Percentiles rank a stretch among this genome's conserved stretches.
These are phyloP conservation scores for Lucilia cuprina DNA, from an alignment of 1,140 invertebrate genomes.

Conservation along the genomic window DNA sequence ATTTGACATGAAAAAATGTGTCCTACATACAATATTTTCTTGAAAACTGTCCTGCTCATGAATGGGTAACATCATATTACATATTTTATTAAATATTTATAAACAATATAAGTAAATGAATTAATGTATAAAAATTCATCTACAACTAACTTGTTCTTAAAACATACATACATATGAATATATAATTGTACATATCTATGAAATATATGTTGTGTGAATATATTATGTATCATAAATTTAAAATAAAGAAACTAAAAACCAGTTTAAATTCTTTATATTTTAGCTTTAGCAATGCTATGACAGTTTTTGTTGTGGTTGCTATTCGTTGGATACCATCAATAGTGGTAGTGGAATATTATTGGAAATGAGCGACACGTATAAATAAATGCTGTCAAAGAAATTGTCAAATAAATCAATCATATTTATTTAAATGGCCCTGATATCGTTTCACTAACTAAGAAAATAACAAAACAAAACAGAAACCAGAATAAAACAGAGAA, in stretches of 20 bases:
- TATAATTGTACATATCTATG: too few species aligned
- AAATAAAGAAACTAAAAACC: background rate
- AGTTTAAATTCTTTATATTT: background rate
- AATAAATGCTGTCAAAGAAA: slow-evolving; percentile 57
- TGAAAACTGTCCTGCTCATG: too few species aligned
- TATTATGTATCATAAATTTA: background rate
- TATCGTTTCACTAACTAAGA: slow-evolving; percentile 40
- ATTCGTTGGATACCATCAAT: background rate
- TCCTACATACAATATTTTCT: too few species aligned
- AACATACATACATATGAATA: too few species aligned
- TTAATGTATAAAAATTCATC: too few species aligned
- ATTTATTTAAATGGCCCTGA: slow-evolving; percentile 59
- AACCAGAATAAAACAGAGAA: too few species aligned
- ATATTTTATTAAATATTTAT: too few species aligned
- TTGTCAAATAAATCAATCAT: slow-evolving; percentile 61
- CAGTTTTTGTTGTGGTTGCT: background rate
- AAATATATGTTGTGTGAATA: background rate
- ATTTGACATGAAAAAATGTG: too few species aligned
- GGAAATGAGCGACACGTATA: slow-evolving; percentile 10
- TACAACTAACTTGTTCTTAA: too few species aligned
- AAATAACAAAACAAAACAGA: background rate
- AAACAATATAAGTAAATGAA: too few species aligned
- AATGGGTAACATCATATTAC: too few species aligned
- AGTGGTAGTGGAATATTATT: background rate
- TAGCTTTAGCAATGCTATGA: background rate